A percentile compares a stretch with the other conserved stretches of the same genome.
phyloP scores from a whole-genome alignment of 2,113 vertebrate species.

The Sturnus vulgaris region DNA sequence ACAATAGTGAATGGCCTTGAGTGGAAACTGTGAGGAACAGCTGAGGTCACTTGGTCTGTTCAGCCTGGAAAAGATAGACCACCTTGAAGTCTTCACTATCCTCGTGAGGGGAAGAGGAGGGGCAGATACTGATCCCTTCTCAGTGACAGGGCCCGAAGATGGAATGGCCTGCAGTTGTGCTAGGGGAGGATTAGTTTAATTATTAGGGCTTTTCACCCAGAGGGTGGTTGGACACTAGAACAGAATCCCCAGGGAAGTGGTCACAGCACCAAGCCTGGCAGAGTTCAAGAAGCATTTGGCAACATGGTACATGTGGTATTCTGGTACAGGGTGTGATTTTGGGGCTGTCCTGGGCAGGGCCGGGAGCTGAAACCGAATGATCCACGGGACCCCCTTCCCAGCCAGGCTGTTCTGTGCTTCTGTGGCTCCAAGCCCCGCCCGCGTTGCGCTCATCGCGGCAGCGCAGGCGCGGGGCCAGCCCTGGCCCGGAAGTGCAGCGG shows the following conservation, averaged over 20 bases:
- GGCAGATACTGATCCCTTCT: neutral
- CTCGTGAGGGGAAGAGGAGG: neutral
- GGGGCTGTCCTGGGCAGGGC: no score
- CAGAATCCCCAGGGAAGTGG: neutral
- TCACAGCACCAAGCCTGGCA: neutral
- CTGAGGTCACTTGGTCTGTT: neutral
- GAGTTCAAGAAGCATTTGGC: neutral
- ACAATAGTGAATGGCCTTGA: neutral
- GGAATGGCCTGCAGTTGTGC: neutral
- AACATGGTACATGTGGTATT: no score
- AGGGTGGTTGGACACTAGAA: neutral
- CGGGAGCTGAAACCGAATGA: accelerated
- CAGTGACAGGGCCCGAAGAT: neutral
- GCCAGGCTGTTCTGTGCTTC: accelerated
- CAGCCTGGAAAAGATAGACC: neutral
- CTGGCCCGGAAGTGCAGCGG: neutral
- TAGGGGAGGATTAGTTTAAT: neutral
- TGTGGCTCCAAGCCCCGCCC: neutral
- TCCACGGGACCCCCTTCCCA: accelerated
- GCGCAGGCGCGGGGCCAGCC: neutral
- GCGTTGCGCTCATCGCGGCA: accelerated
- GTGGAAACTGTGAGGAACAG: accelerated
- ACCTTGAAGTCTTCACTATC: accelerated
- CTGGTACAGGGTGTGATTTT: no score
- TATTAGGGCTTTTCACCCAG: neutral